These are phyloP conservation scores for Alectura lathami DNA, from an alignment of 2,113 vertebrate genomes.

Conservation along the genomic window DNA sequence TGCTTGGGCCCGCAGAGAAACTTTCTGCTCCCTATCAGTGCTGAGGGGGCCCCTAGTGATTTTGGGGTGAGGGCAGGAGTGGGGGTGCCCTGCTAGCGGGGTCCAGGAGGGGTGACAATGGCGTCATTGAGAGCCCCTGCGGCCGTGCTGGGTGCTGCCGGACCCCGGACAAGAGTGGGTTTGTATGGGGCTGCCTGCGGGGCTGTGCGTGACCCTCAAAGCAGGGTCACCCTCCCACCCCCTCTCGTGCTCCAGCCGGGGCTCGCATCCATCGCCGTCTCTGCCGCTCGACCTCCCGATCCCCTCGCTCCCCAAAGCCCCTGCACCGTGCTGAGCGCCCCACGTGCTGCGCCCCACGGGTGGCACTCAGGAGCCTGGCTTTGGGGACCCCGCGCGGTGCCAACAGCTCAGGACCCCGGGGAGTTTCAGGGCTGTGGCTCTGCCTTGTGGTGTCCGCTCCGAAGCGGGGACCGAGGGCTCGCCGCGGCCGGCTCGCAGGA, in stretches of 20 bases:
- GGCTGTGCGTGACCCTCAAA: neutral
- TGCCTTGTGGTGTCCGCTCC: neutral
- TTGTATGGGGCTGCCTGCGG: neutral
- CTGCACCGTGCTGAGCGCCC: accelerated
- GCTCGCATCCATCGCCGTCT: neutral
- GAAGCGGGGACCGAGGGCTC: neutral
- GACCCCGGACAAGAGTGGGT: neutral
- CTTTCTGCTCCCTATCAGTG: neutral
- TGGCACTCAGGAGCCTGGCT: neutral
- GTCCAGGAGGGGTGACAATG: slow-evolving; percentile 34
- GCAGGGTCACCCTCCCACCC: neutral
- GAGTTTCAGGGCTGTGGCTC: neutral
- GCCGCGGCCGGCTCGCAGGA: neutral
- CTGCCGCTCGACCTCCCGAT: neutral
- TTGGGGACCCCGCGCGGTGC: neutral
- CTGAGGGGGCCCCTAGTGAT: neutral
- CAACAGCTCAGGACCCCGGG: neutral
- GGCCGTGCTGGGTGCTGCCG: neutral
- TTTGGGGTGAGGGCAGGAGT: no score
- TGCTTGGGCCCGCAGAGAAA: neutral
- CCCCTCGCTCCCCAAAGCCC: neutral
- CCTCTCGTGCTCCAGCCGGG: accelerated
- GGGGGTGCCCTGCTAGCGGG: neutral
- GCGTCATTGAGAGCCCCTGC: slow-evolving; percentile 22
- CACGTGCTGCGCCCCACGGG: neutral